Base-by-base conservation (phyloP, 2,888 invertebrate species). In the Chamaedrilus cognettii region DNA sequence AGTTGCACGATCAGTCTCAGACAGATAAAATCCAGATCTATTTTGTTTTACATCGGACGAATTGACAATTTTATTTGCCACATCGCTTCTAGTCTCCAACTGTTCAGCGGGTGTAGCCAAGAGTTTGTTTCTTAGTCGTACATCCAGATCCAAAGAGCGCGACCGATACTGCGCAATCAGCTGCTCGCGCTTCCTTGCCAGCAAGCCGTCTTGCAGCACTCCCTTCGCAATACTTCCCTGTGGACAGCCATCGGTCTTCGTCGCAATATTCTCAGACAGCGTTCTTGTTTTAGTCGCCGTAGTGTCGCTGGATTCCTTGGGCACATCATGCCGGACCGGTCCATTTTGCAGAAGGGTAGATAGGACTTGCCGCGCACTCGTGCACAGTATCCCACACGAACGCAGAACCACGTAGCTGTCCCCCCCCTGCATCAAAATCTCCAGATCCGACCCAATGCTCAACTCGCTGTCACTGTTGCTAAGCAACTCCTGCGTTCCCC, bases 351-450 rank as follows among this genome's bases (percentile, higher is more conserved):
- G 28, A 23, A 60, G 32, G 3, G 65, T 32, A 26, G 28, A 50
- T 5, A 77, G 35, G 3, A 78, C 71, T 62, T 77, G 77, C 62
- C 75, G 77, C 19, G 79, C 77, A 60, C 77, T 80, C 3, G 80
- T 79, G 42, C 80, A 81, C 61, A 84, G 72, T 68, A 84, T 82
- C 35, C 84, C 83, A 71, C 83, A 83, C 60, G 83, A 83, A 42
- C 75, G 77, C 33, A 84, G 76, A n/a, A 82, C 75, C 15, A 82
- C 76, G 51, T 82, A 81, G 28, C 70, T 69, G 58, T 73, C 71
- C 30, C 70, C 15, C 33, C 50, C 33, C 23, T 26, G 32, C 15
- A 23, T 32, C 19, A 30, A 23, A 31, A 65, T 33, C 23, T 65
- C 65, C 28, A 65, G 69, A 57, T 77, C 75, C 15, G 62, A 65